A percentile compares a stretch with the other conserved stretches of the same genome.
Evolutionary conservation across 2,888 invertebrate genomes (phyloP).

Genomic region (Pollenia griseotomentosa): DNA sequence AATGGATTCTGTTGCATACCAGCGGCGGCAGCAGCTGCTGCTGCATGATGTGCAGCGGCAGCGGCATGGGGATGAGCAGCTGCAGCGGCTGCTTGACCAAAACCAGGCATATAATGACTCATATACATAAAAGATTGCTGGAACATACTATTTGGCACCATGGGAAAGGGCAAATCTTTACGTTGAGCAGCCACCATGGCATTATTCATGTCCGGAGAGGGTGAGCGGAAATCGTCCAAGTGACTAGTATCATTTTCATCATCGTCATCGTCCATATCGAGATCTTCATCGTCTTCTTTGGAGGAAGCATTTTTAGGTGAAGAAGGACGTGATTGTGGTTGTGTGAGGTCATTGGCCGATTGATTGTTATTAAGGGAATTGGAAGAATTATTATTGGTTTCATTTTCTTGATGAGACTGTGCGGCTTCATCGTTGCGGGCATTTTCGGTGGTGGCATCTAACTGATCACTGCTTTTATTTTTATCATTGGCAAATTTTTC

Average conservation of each 20-base stretch:
- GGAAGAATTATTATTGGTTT: constrained; percentile 75
- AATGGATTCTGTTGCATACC: constrained; percentile 79
- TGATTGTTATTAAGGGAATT: constrained; percentile 73
- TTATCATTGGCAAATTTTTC: constrained; percentile 62
- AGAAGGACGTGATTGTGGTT: constrained; percentile 73
- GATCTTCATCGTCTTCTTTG: constrained; percentile 82
- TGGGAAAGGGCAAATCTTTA: constrained; percentile 90
- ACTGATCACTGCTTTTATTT: constrained; percentile 50
- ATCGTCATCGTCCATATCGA: constrained; percentile 83
- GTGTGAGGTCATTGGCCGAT: constrained; percentile 75
- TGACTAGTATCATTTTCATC: constrained; percentile 83
- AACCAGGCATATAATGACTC: constrained; percentile 92
- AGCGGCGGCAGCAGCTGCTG: constrained; percentile 83
- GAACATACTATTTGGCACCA: constrained; percentile 95
- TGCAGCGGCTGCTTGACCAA: constrained; percentile 84
- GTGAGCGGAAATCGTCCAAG: constrained; percentile 83
- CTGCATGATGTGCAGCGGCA: constrained; percentile 83
- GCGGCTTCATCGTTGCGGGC: constrained; percentile 62
- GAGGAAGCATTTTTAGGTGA: constrained; percentile 77
- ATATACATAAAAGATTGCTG: constrained; percentile 96
- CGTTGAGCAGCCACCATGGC: constrained; percentile 79
- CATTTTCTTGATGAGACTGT: constrained; percentile 76
- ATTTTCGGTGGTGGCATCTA: constrained; percentile 30
- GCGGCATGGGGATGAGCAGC: constrained; percentile 81
- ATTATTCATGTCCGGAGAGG: constrained; percentile 80